Evolutionary conservation across 2,888 invertebrate species (phyloP), one percentile per base, ranked within the genome.

Genomic region (Eristalis intricaria): DNA sequence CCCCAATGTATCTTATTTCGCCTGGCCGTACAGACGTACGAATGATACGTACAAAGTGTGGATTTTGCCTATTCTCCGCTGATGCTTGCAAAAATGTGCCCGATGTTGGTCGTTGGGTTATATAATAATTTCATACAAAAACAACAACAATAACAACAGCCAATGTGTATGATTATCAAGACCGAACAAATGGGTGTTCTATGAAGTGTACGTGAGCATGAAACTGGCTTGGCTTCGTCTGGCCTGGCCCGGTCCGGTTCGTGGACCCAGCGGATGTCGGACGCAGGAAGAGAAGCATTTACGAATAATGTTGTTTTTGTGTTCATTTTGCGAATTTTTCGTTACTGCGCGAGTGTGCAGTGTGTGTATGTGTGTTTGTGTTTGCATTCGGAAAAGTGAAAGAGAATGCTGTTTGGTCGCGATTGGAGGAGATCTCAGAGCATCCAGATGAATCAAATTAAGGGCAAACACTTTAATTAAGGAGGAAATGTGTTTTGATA

Each of bases 391-490:
- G 35, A 1, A 61, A 81, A 82, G 77, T 85, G 77, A 50, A 50
- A 19, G 50, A 50, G 50, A 50, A 50, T 50, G 74, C 35, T 71
- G 50, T 77, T 66, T 38, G 63, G 8, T 32, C 43, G 8, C n/a
- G 2, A 38, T 32, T 70, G 75, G 40, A 70, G 70, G 50, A 60
- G 70, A 82, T 38, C 71, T 76, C 58, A 60, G 32, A 61, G 64
- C 69, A 69, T 32, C 71, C 71, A 81, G 81, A 81, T 85, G 85
- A 82, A 82, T 82, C 82, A 82, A 86, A 86, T 86, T 86, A 82
- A 78, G 82, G 78, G 78, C 85, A 86, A 82, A 82, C 85, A 86
- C 82, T 86, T 82, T 86, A 82, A 86, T 86, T 86, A 82, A 86
- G 78, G 61, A 73, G 85, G 61, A 77, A 77, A 81, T 73, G 74